Evolutionary conservation across 2,113 vertebrate genomes (phyloP).

Genomic region (Nycticryphes semicollaris): DNA sequence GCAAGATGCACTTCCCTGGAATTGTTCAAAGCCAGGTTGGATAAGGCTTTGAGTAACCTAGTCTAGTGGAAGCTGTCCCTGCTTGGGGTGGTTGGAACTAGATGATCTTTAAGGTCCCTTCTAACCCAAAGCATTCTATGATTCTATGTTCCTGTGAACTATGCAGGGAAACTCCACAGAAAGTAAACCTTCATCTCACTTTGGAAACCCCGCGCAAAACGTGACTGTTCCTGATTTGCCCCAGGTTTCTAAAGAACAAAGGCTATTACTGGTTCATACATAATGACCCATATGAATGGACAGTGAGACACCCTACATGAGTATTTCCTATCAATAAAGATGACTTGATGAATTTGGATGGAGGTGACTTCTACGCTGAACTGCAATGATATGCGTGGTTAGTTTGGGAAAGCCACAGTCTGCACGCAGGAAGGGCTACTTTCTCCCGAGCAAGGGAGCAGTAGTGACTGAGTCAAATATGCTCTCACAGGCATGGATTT

Average conservation of each 20-base stretch:
- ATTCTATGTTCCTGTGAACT: not conserved
- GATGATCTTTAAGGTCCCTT: not conserved
- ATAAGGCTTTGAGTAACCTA: not conserved
- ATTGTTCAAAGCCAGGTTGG: not conserved
- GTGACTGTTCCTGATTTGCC: not conserved
- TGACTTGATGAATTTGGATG: not conserved
- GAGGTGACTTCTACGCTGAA: not conserved
- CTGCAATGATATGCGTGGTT: not conserved
- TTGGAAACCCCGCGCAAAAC: not conserved
- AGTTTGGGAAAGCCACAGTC: not conserved
- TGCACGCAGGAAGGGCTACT: not conserved
- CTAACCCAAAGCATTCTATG: not conserved
- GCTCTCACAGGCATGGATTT: not conserved
- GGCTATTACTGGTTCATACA: not conserved
- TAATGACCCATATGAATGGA: not conserved
- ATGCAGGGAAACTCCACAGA: not conserved
- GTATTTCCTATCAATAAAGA: not conserved
- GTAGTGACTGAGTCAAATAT: not conserved
- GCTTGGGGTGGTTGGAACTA: not conserved
- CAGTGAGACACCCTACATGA: not conserved
- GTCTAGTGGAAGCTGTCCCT: not conserved
- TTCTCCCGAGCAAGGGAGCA: not conserved
- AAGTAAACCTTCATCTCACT: not conserved
- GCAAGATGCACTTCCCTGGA: not conserved
- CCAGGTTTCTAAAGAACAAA: not conserved